These are phyloP conservation scores for Capromys pilorides DNA, from an alignment of 2,797 vertebrate species.

Conservation along the genomic window DNA sequence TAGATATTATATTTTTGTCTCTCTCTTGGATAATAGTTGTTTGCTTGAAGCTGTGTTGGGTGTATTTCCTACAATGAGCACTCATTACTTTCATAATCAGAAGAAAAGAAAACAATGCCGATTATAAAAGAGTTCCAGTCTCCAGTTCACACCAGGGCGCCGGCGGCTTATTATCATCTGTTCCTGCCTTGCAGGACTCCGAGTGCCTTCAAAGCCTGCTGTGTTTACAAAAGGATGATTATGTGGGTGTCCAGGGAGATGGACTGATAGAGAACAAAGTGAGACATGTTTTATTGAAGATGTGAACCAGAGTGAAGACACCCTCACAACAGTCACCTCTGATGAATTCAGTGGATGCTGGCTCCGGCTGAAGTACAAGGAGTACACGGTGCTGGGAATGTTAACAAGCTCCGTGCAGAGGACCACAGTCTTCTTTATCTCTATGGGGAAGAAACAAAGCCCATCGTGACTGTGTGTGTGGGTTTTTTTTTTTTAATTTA, in stretches of 20 bases:
- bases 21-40: slow-evolving; percentile 43
- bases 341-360: slow-evolving; percentile 11
- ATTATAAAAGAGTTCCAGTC: slow-evolving; percentile 59
- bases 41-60: neutral
- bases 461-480: neutral
- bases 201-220: slow-evolving; percentile 68
- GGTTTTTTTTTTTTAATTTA: neutral
- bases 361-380: slow-evolving; percentile 21
- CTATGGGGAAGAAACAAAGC: neutral
- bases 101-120: slow-evolving; percentile 52
- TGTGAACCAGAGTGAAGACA: slow-evolving; percentile 24
- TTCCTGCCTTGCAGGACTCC: slow-evolving; percentile 56
- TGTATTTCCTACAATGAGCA: slow-evolving; percentile 45
- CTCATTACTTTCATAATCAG: slow-evolving; percentile 36
- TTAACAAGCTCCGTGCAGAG: neutral
- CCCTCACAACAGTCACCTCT: slow-evolving; percentile 28
- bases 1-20: slow-evolving; percentile 24
- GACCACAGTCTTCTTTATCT: neutral
- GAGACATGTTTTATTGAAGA: slow-evolving; percentile 74
- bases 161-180: slow-evolving; percentile 51
- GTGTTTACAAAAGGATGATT: slow-evolving; percentile 73
- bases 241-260: slow-evolving; percentile 67
- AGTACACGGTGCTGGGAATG: neutral
- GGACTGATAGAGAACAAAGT: slow-evolving; percentile 68
- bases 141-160: slow-evolving; percentile 60